phyloP scores from a whole-genome alignment of 2,113 vertebrate species.

The Percina caprodes region DNA sequence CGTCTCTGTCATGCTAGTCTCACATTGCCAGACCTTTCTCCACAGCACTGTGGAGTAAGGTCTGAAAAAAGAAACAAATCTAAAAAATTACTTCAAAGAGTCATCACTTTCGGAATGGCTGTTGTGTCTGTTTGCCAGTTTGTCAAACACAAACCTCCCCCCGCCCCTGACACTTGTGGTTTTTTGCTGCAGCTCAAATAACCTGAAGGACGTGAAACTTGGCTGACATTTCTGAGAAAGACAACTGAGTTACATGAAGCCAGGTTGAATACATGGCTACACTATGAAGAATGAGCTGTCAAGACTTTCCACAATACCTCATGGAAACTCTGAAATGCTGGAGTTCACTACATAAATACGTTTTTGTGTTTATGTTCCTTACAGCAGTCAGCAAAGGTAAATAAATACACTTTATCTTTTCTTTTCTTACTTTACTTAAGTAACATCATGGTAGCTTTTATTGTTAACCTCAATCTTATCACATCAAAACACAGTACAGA shows the following conservation, averaged over 20 bases:
- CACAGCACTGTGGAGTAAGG: too few relatives aligned
- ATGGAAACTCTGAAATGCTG: conserved; percentile 52
- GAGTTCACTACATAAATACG: conserved; percentile 33
- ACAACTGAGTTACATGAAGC: conserved; percentile 35
- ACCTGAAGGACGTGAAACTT: conserved; percentile 40
- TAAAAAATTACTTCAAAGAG: conserved; percentile 30
- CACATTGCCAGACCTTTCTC: too few relatives aligned
- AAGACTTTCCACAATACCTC: conserved; percentile 41
- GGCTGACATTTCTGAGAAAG: conserved; percentile 72
- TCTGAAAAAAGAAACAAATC: not conserved
- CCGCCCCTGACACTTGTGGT: conserved; percentile 52
- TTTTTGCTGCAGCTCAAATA: conserved; percentile 47
- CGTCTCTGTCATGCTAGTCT: too few relatives aligned
- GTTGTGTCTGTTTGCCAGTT: conserved; percentile 26
- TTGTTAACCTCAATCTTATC: not conserved
- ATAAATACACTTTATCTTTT: not conserved
- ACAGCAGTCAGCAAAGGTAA: conserved; percentile 57
- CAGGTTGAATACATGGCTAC: conserved; percentile 34
- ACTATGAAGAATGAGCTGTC: not conserved
- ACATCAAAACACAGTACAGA: not conserved
- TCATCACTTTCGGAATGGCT: conserved; percentile 30
- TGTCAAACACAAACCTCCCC: conserved; percentile 21
- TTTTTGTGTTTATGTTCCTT: conserved; percentile 55
- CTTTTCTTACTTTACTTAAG: not conserved
- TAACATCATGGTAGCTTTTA: not conserved